Evolutionary conservation across 2,113 vertebrate genomes (phyloP).

Genomic region (Carlito syrichta): DNA sequence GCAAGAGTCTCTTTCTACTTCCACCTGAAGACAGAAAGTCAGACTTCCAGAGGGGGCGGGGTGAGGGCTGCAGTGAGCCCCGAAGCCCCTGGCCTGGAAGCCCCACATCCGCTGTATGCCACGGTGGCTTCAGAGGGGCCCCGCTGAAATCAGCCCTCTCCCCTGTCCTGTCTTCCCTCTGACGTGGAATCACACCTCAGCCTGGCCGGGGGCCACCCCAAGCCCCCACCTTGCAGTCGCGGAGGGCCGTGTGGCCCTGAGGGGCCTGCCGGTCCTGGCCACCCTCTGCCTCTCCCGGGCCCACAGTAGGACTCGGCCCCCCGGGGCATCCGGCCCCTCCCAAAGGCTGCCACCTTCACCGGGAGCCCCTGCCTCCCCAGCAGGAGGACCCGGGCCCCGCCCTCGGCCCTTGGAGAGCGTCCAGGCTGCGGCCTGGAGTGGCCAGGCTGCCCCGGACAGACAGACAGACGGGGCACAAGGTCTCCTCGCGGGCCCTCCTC

Average conservation of each 20-base stretch:
- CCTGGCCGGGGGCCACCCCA: too few species aligned
- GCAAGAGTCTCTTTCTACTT: background rate
- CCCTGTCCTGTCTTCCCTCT: too few species aligned
- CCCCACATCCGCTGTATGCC: background rate
- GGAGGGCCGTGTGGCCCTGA: too few species aligned
- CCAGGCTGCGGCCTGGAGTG: too few species aligned
- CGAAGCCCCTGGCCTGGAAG: background rate
- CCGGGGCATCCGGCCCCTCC: background rate
- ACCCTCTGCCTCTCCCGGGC: rapidly evolving
- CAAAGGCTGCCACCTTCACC: rapidly evolving
- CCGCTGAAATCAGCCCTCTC: background rate
- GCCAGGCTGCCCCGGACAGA: too few species aligned
- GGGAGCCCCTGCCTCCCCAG: background rate
- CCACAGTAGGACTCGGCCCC: background rate
- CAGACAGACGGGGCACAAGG: too few species aligned
- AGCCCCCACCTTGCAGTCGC: too few species aligned
- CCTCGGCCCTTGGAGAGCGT: too few species aligned
- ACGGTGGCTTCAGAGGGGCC: background rate
- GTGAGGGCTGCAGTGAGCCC: too few species aligned
- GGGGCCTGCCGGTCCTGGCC: background rate
- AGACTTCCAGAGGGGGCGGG: too few species aligned
- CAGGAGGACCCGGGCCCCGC: rapidly evolving
- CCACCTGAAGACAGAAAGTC: background rate
- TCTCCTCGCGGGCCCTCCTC: too few species aligned
- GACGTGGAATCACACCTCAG: too few species aligned